Conservation (phyloP, 2,113 vertebrate species). For the Paraplagusia blochii region DNA sequence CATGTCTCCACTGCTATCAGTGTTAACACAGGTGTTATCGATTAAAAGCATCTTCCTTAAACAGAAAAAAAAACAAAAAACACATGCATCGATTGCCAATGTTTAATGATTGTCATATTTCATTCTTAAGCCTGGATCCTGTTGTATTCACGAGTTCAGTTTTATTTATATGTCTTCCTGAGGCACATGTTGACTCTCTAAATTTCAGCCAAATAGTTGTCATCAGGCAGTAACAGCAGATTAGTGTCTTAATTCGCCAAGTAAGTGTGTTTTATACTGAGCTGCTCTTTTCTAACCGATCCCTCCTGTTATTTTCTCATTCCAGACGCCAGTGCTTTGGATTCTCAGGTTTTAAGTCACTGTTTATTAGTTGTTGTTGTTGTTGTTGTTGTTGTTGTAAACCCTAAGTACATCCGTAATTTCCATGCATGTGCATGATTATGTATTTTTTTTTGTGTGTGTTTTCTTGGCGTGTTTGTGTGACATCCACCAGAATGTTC, state of each 20-base stretch:
- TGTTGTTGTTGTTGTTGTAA: neutral
- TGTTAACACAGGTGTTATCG: slow-evolving; percentile 14
- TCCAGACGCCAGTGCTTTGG: slow-evolving; percentile 94
- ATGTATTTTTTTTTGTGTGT: slow-evolving; percentile 11
- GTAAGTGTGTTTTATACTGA: slow-evolving; percentile 24
- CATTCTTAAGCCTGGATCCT: slow-evolving; percentile 2
- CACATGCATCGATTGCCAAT: slow-evolving; percentile 10
- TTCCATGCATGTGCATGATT: slow-evolving; percentile 73
- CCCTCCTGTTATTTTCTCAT: slow-evolving; percentile 83
- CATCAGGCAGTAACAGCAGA: slow-evolving; percentile 13
- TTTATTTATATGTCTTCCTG: slow-evolving; percentile 5
- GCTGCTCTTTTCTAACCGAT: slow-evolving; percentile 73
- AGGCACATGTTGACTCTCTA: slow-evolving; percentile 31
- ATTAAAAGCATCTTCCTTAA: slow-evolving; percentile 13
- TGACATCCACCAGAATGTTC: neutral
- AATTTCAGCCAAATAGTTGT: slow-evolving; percentile 38
- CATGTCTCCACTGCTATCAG: slow-evolving; percentile 21
- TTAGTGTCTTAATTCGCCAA: slow-evolving; percentile 9
- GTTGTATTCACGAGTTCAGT: slow-evolving; percentile 15
- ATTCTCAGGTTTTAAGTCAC: slow-evolving; percentile 91
- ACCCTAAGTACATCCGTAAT: slow-evolving; percentile 68
- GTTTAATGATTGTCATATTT: neutral
- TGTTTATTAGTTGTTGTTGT: slow-evolving; percentile 29
- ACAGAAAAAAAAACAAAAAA: too few relatives aligned
- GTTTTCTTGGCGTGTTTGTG: slow-evolving; percentile 5